Evolutionary conservation across 35 echinoderm and acorn worm genomes (phyloP).

Genomic region (Ophioderma brevispina): DNA sequence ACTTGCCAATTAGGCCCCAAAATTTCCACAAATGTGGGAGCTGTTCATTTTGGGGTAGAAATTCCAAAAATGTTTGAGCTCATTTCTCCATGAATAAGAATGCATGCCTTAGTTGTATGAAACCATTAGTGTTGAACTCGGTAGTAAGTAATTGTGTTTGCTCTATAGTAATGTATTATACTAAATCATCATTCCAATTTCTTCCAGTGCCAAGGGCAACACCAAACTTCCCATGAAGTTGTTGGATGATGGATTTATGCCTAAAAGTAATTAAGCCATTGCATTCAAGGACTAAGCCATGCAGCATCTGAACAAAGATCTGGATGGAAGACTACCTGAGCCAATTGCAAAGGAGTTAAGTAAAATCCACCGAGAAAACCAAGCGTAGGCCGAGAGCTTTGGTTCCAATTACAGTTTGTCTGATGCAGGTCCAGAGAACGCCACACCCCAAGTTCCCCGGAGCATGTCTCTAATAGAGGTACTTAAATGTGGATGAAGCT

Average conservation of each 20-base stretch:
- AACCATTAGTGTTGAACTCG: no score
- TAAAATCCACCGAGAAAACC: constrained; percentile 73
- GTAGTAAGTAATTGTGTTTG: no score
- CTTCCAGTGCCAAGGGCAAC: no score
- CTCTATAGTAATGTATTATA: no score
- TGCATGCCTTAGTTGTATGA: no score
- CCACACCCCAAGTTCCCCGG: neutral
- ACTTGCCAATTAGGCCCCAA: no score
- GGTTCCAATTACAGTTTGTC: constrained; percentile 77
- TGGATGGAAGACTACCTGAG: neutral
- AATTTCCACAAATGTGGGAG: no score
- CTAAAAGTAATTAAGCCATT: constrained; percentile 16
- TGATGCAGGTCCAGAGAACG: constrained; percentile 19
- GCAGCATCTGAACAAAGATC: constrained; percentile 15
- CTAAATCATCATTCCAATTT: no score
- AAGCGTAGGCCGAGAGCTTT: constrained; percentile 80
- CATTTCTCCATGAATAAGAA: no score
- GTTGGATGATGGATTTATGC: constrained; percentile 22
- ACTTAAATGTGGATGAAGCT: neutral
- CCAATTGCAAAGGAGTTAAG: constrained; percentile 24
- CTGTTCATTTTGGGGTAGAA: no score
- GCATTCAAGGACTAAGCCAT: constrained; percentile 2
- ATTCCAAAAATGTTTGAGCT: no score
- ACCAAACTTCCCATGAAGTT: neutral
- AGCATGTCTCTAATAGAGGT: neutral